Conservation (phyloP, 2,888 invertebrate species). For the Anthrax anthrax region DNA sequence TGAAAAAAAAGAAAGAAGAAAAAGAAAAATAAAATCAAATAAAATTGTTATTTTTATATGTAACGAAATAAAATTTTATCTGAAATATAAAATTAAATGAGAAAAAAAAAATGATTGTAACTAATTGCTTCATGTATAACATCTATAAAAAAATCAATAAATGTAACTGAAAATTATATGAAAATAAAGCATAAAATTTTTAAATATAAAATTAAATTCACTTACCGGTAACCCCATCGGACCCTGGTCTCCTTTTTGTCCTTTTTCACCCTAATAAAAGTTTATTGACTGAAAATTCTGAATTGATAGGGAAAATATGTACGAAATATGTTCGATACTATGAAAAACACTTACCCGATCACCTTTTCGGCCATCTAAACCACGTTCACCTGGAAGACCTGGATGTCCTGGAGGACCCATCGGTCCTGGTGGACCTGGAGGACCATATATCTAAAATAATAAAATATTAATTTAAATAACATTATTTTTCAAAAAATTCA, state of each 20-base stretch:
- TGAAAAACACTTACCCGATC: slow-evolving; percentile 49
- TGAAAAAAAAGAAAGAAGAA: no score
- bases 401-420: slow-evolving; percentile 57
- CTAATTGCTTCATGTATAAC: no score
- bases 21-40: no score
- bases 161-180: slow-evolving; percentile 5
- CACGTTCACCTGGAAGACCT: slow-evolving; percentile 40
- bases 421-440: slow-evolving; percentile 42
- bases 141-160: neutral
- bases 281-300: slow-evolving; percentile 13
- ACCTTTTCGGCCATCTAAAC: slow-evolving; percentile 65
- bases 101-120: no score
- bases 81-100: slow-evolving; percentile 4
- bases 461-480: no score
- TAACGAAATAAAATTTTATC: neutral
- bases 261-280: slow-evolving; percentile 29
- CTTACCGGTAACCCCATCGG: slow-evolving; percentile 94
- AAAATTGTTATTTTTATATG: neutral
- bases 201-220: slow-evolving; percentile 19
- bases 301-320: slow-evolving; percentile 2
- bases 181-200: neutral
- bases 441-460: slow-evolving; percentile 43
- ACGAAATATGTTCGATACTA: slow-evolving; percentile 8
- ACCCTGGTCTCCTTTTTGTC: slow-evolving; percentile 41
- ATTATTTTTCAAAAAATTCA: no score